Evolutionary conservation across 1,140 invertebrate species (phyloP), one percentile per base, ranked within the genome.

Genomic region (Rhyacophila brunnea): DNA sequence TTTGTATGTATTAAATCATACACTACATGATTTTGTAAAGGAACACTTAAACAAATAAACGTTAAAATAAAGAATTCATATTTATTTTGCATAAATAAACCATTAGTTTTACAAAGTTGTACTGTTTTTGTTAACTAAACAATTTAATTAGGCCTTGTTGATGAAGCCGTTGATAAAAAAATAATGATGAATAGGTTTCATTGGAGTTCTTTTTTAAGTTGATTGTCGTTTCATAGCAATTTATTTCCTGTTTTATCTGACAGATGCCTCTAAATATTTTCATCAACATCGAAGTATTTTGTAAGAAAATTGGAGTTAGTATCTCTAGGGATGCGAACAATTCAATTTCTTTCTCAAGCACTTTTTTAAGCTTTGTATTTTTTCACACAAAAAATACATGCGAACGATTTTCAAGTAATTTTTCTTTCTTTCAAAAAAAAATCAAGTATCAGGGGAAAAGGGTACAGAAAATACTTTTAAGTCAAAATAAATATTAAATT

Each of bases 321-420:
- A 19, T 46, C 44, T 46, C 44, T 11, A 11, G 44, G 44, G 44
- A 46, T n/a, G 18, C 20, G 38, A 46, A 46, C 44, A 46, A 46
- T 46, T 46, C 44, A 46, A 46, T 46, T 46, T 40, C 38, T 15
- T 15, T 40, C 38, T 15, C 38, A 40, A 40, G 38, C n/a, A 40
- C 15, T 40, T 40, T 15, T 15, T 40, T 40, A n/a, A 13, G 38
- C 11, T 40, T 15, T 15, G 11, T 40, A 40, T 40, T 13, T n/a
- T 11, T n/a, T 13, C 11, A 15, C 15, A 40, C 15, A 40, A 40
- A 40, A 40, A 13, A 40, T 40, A n/a, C 15, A 40, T 40, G 38
- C 38, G 38, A 40, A 15, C 38, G 38, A 40, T 40, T n/a, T 40
- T 40, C 38, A 11, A 40, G 38, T 40, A 40, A 40, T 40, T 40